Evolutionary conservation across 2,888 invertebrate genomes (phyloP).

Genomic region (Steromphala cineraria): DNA sequence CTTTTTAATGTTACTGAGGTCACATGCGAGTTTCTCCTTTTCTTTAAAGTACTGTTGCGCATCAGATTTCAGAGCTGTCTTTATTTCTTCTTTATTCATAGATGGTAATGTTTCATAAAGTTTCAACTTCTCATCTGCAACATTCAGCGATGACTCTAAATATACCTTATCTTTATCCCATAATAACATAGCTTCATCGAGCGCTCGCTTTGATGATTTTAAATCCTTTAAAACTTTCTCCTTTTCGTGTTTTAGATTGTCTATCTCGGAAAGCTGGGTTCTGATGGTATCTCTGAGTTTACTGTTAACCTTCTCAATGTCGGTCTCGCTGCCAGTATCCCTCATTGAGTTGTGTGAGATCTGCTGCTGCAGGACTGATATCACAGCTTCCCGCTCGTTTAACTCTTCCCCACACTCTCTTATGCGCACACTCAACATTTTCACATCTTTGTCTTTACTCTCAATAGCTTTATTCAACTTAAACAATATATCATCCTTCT

Average conservation of each 20-base stretch:
- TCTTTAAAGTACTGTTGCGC: conserved; percentile 66
- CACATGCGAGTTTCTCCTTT: conserved; percentile 63
- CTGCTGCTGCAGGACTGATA: conserved; percentile 49
- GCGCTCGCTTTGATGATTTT: conserved; percentile 54
- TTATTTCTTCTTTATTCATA: conserved; percentile 55
- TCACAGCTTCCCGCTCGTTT: conserved; percentile 56
- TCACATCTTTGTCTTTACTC: conserved; percentile 61
- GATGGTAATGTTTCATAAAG: conserved; percentile 55
- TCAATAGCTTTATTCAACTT: conserved; percentile 58
- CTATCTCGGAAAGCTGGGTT: conserved; percentile 58
- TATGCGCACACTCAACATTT: conserved; percentile 62
- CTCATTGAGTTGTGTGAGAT: conserved; percentile 36
- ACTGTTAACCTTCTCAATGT: conserved; percentile 58
- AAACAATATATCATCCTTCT: conserved; percentile 69
- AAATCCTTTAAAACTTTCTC: conserved; percentile 54
- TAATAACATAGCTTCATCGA: conserved; percentile 57
- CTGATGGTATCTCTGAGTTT: conserved; percentile 55
- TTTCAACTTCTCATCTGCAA: conserved; percentile 57
- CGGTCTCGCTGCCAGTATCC: conserved; percentile 46
- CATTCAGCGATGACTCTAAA: conserved; percentile 49
- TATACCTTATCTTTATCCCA: conserved; percentile 59
- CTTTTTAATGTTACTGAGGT: conserved; percentile 53
- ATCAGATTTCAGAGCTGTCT: conserved; percentile 62
- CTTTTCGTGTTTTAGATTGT: conserved; percentile 56
- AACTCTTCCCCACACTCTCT: conserved; percentile 52